phyloP scores from a whole-genome alignment of 2,888 invertebrate genomes.

The Sthenelais limicola region DNA sequence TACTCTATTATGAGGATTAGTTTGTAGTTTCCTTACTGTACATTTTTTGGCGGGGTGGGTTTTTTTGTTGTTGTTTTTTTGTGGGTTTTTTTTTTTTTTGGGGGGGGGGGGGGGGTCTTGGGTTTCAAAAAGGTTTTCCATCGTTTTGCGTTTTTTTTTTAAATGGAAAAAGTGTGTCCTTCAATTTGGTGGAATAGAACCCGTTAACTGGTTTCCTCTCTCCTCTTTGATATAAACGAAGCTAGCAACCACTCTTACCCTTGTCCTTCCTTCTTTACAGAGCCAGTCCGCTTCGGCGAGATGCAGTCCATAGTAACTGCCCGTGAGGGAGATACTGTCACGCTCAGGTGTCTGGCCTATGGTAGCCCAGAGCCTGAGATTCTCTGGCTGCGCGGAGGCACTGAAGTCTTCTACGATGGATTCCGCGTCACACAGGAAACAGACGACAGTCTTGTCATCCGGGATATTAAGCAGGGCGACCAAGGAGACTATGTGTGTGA shows the following conservation, averaged over 20 bases:
- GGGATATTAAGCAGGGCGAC: slow-evolving; percentile 79
- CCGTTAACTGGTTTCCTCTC: no score
- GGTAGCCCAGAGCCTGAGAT: slow-evolving; percentile 62
- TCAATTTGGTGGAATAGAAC: no score
- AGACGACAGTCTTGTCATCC: slow-evolving; percentile 81
- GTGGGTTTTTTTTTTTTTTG: no score
- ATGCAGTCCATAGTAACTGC: slow-evolving; percentile 60
- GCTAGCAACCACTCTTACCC: no score
- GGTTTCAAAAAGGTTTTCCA: no score
- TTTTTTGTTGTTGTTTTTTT: no score
- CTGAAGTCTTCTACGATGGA: slow-evolving; percentile 46
- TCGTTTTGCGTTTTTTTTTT: no score
- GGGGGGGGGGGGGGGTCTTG: no score
- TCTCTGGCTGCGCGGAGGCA: slow-evolving; percentile 58
- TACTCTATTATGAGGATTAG: not conserved
- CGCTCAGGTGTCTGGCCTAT: slow-evolving; percentile 65
- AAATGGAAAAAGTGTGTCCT: no score
- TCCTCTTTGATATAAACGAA: no score
- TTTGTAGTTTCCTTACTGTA: not conserved
- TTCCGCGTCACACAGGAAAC: slow-evolving; percentile 55
- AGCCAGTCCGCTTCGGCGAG: slow-evolving; percentile 60
- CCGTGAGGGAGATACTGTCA: slow-evolving; percentile 59
- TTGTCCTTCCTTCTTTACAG: slow-evolving; percentile 53
- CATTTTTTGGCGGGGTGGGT: not conserved
- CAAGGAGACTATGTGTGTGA: slow-evolving; percentile 88